Evolutionary conservation across 1,140 invertebrate genomes (phyloP), one percentile per base, ranked within the genome.

Genomic region (Sycobia sp.): DNA sequence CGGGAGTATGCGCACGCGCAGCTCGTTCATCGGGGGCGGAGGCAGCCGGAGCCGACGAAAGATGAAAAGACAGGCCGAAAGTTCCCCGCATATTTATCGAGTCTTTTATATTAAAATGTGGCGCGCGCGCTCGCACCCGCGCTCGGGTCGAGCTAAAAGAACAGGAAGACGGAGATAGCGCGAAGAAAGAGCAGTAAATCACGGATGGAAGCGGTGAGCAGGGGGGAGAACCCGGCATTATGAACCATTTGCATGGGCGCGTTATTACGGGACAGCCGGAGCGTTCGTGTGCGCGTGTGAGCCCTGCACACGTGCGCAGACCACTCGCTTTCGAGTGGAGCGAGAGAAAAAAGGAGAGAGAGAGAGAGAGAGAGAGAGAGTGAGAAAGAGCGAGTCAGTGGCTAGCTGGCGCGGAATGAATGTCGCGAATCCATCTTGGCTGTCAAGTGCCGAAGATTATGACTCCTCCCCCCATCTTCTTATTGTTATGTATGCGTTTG

Each of bases 101-200:
- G 69, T 69, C 69, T 67, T 71, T 71, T 66, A 69, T 71, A 71
- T 75, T 71, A 69, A 72, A 65, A 72, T 71, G 63, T 44, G 59
- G 39, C 56, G 22, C 29, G 47, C 65, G 58, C 29, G 41, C 32
- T 51, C 36, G 38, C 38, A n/a, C n/a, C n/a, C n/a, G n/a, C n/a
- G n/a, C n/a, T n/a, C n/a, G n/a, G n/a, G n/a, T n/a, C n/a, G n/a
- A n/a, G n/a, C n/a, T n/a, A n/a, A n/a, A 49, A 66, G 54, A 46
- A 20, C 29, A 18, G 64, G 43, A 46, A 62, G 56, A 39, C 29
- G 29, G 29, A 25, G 43, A 3, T 13, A 25, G 43, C 14, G 32
- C 4, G 43, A 23, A 18, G n/a, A n/a, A n/a, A n/a, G 55, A 32
- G 44, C 39, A 60, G 51, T 70, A 70, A 74, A 73, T 74, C 69